phyloP scores from a whole-genome alignment of 1,140 invertebrate genomes.

The Drosophila orena region DNA sequence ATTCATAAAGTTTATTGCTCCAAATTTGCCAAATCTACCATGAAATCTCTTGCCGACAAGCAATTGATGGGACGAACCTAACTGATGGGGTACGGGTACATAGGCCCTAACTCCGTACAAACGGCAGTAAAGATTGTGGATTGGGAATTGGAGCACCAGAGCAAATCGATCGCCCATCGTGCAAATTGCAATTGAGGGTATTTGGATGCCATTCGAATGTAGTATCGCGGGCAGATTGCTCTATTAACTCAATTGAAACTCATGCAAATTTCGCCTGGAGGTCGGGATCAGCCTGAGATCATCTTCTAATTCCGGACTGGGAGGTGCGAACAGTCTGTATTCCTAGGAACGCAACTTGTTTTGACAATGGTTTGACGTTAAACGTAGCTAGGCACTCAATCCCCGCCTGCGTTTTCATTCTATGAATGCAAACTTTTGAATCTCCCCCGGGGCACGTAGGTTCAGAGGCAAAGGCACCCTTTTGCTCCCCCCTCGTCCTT shows the following conservation, averaged over 20 bases:
- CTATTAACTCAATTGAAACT: slow-evolving; percentile 34
- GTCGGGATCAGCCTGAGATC: slow-evolving; percentile 13
- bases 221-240: slow-evolving; percentile 1
- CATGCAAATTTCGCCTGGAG: slow-evolving; percentile 24
- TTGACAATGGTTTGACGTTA: too few relatives aligned
- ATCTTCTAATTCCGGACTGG: neutral
- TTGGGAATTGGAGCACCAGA: slow-evolving; percentile 16
- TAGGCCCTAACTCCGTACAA: slow-evolving; percentile 7
- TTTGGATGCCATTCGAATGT: neutral
- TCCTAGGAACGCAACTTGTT: neutral
- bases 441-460: neutral
- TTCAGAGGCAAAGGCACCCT: slow-evolving; percentile 2
- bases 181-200: slow-evolving; percentile 41
- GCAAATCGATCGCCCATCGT: slow-evolving; percentile 5
- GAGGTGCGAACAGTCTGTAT: neutral
- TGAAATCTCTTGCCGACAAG: slow-evolving; percentile 48
- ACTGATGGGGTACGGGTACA: neutral
- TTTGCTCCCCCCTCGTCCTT: neutral
- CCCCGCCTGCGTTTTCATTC: too few relatives aligned
- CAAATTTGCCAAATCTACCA: slow-evolving; percentile 45
- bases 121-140: slow-evolving; percentile 22
- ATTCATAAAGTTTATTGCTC: slow-evolving; percentile 77
- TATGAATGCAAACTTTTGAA: neutral
- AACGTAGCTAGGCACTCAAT: neutral
- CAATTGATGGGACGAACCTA: slow-evolving; percentile 4